Percentiles rank a stretch among this genome's conserved stretches.
Evolutionary conservation across 2,797 vertebrate species (phyloP).

Genomic region (Helarctos malayanus): DNA sequence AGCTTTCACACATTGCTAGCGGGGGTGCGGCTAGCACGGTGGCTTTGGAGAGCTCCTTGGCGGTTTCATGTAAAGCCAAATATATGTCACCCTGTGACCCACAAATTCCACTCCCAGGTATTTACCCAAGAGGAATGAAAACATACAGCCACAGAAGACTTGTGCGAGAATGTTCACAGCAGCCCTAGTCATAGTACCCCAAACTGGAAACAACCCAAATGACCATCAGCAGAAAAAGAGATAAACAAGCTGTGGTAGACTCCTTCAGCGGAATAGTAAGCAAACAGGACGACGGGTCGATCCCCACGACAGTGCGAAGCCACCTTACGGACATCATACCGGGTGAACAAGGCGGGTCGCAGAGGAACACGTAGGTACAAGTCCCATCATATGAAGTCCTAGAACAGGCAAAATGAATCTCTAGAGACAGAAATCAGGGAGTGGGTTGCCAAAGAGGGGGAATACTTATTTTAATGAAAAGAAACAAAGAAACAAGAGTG

Average conservation of each 20-base stretch:
- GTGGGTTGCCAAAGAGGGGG: background rate
- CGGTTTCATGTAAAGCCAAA: background rate
- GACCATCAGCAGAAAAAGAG: too few relatives aligned
- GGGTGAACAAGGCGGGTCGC: fast-evolving
- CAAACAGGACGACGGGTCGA: fast-evolving
- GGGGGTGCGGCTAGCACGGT: fast-evolving
- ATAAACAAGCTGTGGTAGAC: fast-evolving
- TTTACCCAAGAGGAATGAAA: background rate
- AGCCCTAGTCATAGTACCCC: background rate
- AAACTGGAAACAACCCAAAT: background rate
- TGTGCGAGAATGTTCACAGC: background rate
- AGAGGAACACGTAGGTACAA: fast-evolving
- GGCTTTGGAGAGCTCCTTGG: background rate
- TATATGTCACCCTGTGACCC: background rate
- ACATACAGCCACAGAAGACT: background rate
- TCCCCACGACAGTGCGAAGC: fast-evolving
- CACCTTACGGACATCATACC: fast-evolving
- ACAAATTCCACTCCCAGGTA: background rate
- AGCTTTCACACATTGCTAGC: too few relatives aligned
- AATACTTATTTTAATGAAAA: background rate
- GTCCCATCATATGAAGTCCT: fast-evolving
- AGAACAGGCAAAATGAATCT: background rate
- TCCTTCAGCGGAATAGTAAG: fast-evolving
- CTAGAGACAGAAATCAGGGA: background rate
- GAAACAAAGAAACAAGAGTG: background rate